Evolutionary conservation across 2,797 vertebrate species (phyloP).

Genomic region (Sylvilagus floridanus): DNA sequence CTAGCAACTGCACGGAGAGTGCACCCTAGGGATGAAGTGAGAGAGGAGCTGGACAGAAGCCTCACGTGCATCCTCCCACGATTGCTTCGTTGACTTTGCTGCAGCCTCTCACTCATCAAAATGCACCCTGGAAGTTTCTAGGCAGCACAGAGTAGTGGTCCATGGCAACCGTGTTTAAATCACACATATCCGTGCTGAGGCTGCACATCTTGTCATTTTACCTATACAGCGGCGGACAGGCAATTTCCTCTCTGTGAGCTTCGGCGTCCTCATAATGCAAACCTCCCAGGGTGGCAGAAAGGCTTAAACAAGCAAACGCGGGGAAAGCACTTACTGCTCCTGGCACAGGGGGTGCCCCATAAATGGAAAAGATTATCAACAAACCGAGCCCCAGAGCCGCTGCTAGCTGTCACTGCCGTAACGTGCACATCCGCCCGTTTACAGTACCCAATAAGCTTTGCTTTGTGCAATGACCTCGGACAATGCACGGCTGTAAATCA

Average conservation of each 20-base stretch:
- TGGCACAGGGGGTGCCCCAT: neutral
- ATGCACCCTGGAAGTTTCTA: neutral
- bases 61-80: neutral
- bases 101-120: neutral
- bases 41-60: neutral
- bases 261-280: neutral
- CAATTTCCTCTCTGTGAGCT: neutral
- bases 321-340: neutral
- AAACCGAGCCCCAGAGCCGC: neutral
- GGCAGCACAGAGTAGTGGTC: neutral
- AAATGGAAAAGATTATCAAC: slow-evolving; percentile 13
- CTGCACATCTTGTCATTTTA: neutral
- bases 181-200: too few species aligned
- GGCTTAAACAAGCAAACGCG: neutral
- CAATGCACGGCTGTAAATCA: neutral
- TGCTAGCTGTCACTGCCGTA: neutral
- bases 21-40: too few species aligned
- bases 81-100: neutral
- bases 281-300: neutral
- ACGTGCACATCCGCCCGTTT: neutral
- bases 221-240: neutral
- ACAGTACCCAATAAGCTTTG: neutral
- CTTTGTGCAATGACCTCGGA: neutral
- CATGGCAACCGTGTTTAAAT: neutral
- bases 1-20: neutral